Percentiles rank a stretch among this genome's conserved stretches.
These are phyloP conservation scores for Notamacropus eugenii DNA, from an alignment of 2,797 vertebrate species.

Conservation along the genomic window DNA sequence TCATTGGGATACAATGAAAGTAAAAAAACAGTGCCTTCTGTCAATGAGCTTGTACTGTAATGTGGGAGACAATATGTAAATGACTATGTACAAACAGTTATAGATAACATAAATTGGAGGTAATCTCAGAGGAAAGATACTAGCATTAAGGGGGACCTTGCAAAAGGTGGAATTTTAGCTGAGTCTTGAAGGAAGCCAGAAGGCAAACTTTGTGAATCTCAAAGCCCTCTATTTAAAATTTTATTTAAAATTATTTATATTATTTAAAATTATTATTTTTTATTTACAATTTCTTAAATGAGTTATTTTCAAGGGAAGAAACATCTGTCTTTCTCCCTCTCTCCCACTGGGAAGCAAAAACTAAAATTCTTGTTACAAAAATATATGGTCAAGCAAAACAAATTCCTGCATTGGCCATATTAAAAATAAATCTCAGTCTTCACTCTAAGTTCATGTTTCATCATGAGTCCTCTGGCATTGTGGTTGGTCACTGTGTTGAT, in stretches of 20 bases:
- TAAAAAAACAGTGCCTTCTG: neutral
- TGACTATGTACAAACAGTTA: neutral
- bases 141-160: neutral
- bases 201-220: neutral
- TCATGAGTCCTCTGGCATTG: neutral
- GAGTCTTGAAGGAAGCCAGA: neutral
- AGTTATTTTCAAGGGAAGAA: neutral
- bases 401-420: neutral
- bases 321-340: neutral
- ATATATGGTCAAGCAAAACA: neutral
- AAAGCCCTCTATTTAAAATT: neutral
- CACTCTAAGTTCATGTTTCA: neutral
- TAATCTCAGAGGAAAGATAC: neutral
- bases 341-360: neutral
- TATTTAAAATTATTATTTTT: too few relatives aligned
- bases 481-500: neutral
- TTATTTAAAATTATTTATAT: too few relatives aligned
- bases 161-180: neutral
- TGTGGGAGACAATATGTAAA: neutral
- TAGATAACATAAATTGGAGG: neutral
- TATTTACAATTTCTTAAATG: too few relatives aligned
- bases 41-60: neutral
- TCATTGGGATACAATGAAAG: neutral
- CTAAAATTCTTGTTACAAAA: neutral
- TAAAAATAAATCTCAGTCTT: neutral